A percentile compares a stretch with the other conserved stretches of the same genome.
These are phyloP conservation scores for Perognathus longimembris DNA, from an alignment of 2,113 vertebrate species.

Conservation along the genomic window DNA sequence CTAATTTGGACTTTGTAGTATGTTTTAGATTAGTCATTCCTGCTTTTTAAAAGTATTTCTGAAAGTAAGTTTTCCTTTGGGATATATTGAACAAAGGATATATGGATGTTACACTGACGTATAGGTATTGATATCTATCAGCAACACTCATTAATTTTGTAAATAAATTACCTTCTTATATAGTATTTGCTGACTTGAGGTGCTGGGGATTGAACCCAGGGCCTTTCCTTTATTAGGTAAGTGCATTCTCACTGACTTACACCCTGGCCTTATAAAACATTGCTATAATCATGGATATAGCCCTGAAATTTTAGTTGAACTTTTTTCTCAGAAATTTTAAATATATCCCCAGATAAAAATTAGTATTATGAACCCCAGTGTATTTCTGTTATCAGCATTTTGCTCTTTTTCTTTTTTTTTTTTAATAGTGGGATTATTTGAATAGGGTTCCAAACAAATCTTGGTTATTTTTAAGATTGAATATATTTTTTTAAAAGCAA, in stretches of 20 bases:
- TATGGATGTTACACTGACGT: constrained; percentile 3
- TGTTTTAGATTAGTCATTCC: constrained; percentile 15
- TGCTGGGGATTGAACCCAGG: background rate
- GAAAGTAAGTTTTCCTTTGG: constrained; percentile 43
- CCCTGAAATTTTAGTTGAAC: too few relatives aligned
- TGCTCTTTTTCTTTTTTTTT: background rate
- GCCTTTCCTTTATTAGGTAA: background rate
- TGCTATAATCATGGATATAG: too few relatives aligned
- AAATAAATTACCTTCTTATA: constrained; percentile 7
- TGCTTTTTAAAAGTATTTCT: constrained; percentile 48
- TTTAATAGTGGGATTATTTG: background rate
- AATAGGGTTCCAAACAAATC: constrained; percentile 48
- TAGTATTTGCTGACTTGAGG: background rate
- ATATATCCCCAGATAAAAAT: constrained; percentile 31
- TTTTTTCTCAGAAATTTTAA: constrained; percentile 2
- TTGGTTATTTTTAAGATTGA: constrained; percentile 66
- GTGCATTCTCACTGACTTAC: background rate
- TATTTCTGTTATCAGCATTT: background rate
- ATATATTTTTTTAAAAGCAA: too few relatives aligned
- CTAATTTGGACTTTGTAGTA: background rate
- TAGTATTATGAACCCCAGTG: background rate
- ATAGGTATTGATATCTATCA: background rate
- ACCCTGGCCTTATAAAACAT: background rate
- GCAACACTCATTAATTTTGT: constrained; percentile 15
- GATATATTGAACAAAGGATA: background rate